phyloP scores from a whole-genome alignment of 1,140 invertebrate genomes.

The Oppia nitens region DNA sequence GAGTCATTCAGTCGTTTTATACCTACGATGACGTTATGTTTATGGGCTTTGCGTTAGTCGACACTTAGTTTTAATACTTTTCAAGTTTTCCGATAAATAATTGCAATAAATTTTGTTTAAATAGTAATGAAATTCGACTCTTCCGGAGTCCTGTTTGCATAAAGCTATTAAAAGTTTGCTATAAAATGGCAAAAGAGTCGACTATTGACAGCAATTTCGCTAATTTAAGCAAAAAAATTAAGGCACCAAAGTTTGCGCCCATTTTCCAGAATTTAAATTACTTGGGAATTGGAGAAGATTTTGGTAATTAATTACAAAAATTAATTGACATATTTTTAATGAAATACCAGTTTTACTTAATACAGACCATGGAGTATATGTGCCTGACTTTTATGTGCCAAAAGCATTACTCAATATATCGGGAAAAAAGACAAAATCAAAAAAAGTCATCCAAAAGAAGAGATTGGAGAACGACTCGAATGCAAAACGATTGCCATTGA shows the following conservation, averaged over 20 bases:
- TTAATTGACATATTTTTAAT: not conserved
- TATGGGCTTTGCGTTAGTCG: not conserved
- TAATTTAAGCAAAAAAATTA: not conserved
- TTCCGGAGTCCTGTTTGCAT: conserved; percentile 9
- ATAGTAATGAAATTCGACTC: not conserved
- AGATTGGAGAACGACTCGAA: too few species aligned
- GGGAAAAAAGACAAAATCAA: not conserved
- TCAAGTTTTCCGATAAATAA: not conserved
- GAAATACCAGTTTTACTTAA: not conserved
- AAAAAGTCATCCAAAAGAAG: too few species aligned
- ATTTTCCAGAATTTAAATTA: not conserved
- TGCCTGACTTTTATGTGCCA: not conserved
- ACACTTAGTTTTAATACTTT: not conserved
- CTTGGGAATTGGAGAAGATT: not conserved
- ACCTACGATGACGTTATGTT: conserved; percentile 13
- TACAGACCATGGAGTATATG: not conserved
- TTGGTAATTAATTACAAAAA: not conserved
- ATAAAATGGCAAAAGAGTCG: not conserved
- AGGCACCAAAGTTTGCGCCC: not conserved
- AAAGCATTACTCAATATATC: not conserved
- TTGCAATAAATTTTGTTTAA: not conserved
- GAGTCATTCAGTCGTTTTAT: conserved; percentile 5
- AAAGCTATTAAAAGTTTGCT: not conserved
- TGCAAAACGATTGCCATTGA: not conserved
- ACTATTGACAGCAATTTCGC: not conserved